Evolutionary conservation across 2,797 vertebrate genomes (phyloP).

Genomic region (Potorous gilbertii): DNA sequence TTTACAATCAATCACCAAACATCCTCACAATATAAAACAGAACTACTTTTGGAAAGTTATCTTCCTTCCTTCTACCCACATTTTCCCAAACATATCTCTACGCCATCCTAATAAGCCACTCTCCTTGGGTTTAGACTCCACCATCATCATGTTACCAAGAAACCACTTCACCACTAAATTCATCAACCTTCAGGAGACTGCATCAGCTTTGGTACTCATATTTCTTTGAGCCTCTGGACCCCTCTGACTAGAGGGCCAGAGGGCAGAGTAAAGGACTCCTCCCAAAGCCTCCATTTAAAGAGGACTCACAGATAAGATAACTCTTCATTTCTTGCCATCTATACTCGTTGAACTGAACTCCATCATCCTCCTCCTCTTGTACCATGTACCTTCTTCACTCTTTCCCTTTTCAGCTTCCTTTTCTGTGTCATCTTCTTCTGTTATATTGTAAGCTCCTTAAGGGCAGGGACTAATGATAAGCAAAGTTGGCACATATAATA

Average conservation of each 20-base stretch:
- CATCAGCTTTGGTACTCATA: neutral
- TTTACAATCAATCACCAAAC: neutral
- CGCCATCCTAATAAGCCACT: no score
- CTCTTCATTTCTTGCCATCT: neutral
- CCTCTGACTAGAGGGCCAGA: neutral
- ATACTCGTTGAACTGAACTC: neutral
- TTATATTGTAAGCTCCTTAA: neutral
- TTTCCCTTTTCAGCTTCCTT: no score
- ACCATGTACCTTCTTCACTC: neutral
- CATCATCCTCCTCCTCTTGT: rapidly evolving
- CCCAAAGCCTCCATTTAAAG: neutral
- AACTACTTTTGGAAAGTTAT: neutral
- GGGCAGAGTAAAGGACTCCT: neutral
- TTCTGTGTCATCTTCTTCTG: neutral
- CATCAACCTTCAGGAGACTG: neutral
- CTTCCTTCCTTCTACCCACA: neutral
- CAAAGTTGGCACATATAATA: neutral
- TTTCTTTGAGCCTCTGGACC: neutral
- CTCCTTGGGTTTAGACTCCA: neutral
- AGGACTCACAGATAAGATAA: neutral
- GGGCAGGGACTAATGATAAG: neutral
- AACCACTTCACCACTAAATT: neutral
- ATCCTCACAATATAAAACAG: neutral
- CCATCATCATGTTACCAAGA: neutral
- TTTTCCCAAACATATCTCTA: neutral